Evolutionary conservation across 2,888 invertebrate genomes (phyloP).

Genomic region (Ypsolopha scabrella): DNA sequence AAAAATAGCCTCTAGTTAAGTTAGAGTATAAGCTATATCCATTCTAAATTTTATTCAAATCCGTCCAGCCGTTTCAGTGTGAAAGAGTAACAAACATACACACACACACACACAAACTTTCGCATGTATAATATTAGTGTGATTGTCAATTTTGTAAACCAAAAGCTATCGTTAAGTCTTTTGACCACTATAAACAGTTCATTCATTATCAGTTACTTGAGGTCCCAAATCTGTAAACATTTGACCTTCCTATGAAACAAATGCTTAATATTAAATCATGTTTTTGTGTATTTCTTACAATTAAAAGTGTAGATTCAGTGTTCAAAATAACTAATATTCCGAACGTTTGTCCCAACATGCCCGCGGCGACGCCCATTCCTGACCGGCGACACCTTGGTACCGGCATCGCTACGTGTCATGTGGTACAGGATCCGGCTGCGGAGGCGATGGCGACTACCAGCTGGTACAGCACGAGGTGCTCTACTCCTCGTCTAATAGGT

Average conservation of each 20-base stretch:
- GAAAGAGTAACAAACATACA: too few relatives aligned
- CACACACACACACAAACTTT: too few relatives aligned
- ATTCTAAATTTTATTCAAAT: too few relatives aligned
- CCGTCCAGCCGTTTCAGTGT: too few relatives aligned
- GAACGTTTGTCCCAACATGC: slow-evolving; percentile 18
- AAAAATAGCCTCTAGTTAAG: too few relatives aligned
- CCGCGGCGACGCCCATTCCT: slow-evolving; percentile 59
- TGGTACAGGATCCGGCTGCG: slow-evolving; percentile 79
- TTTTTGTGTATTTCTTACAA: not conserved
- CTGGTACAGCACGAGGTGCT: slow-evolving; percentile 98
- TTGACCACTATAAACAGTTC: too few relatives aligned
- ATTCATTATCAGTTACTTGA: too few relatives aligned
- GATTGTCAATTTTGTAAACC: too few relatives aligned
- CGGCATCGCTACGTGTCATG: not conserved
- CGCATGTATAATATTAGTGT: too few relatives aligned
- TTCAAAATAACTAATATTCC: slow-evolving; percentile 19
- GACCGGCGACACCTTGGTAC: not conserved
- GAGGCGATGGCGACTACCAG: slow-evolving; percentile 97
- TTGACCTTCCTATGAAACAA: not conserved
- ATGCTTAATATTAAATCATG: not conserved
- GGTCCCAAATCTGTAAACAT: too few relatives aligned
- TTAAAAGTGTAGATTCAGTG: not conserved
- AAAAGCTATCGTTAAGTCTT: too few relatives aligned
- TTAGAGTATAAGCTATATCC: too few relatives aligned
- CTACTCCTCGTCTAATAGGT: slow-evolving; percentile 96